Evolutionary conservation across 2,113 vertebrate species (phyloP).

Genomic region (Scopus umbretta): DNA sequence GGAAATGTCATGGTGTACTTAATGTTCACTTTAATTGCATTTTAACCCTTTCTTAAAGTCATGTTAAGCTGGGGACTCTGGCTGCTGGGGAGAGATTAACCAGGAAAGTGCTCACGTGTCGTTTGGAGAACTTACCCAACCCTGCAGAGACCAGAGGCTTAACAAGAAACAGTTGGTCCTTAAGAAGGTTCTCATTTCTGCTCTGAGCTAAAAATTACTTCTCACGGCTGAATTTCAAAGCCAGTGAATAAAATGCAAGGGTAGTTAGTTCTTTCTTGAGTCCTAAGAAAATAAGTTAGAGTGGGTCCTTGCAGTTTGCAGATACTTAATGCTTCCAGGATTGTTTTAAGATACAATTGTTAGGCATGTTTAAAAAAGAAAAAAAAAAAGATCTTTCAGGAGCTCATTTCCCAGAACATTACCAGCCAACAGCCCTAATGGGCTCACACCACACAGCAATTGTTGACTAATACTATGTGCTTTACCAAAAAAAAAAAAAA

Average conservation of each 20-base stretch:
- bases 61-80: too few species aligned
- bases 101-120: background rate
- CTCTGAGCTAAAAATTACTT: background rate
- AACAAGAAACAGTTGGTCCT: background rate
- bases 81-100: background rate
- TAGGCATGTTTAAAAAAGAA: constrained; percentile 33
- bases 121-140: background rate
- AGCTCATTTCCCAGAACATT: constrained; percentile 58
- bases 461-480: constrained; percentile 72
- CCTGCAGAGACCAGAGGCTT: background rate
- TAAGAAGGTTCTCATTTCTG: background rate
- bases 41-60: background rate
- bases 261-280: background rate
- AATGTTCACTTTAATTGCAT: background rate
- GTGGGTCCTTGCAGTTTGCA: background rate
- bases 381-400: constrained; percentile 37
- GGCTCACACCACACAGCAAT: constrained; percentile 47
- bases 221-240: background rate
- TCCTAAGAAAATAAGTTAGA: background rate
- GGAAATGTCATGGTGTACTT: background rate
- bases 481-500: constrained; percentile 57
- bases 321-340: constrained; percentile 31
- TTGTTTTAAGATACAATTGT: constrained; percentile 58
- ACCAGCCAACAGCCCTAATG: constrained; percentile 13
- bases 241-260: background rate